A percentile compares a stretch with the other conserved stretches of the same genome.
These are phyloP conservation scores for Craseonycteris thonglongyai DNA, from an alignment of 2,113 vertebrate genomes.

Conservation along the genomic window DNA sequence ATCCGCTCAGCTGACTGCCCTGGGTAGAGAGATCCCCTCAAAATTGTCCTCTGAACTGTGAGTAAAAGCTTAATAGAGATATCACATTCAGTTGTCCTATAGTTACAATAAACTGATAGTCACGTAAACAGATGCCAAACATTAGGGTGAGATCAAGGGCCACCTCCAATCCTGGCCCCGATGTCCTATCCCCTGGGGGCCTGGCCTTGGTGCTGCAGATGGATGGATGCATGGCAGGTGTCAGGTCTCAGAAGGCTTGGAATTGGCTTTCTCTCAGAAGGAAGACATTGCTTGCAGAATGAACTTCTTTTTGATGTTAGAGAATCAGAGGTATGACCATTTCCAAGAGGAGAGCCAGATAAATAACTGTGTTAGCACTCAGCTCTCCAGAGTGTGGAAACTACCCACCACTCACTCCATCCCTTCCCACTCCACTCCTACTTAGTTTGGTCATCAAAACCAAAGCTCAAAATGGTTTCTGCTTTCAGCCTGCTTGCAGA, in stretches of 20 bases:
- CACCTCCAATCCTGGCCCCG: accelerated
- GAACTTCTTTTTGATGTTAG: neutral
- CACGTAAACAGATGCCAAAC: neutral
- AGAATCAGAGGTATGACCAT: neutral
- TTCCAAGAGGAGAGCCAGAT: neutral
- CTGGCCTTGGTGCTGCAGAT: neutral
- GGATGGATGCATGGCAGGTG: neutral
- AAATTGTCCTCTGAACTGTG: neutral
- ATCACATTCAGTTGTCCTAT: neutral
- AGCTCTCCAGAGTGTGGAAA: neutral
- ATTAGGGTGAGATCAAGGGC: neutral
- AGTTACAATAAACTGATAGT: neutral
- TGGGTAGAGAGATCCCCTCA: neutral
- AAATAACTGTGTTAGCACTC: accelerated
- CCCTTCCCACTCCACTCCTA: neutral
- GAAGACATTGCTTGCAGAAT: neutral
- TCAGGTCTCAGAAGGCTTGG: neutral
- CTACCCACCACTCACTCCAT: accelerated
- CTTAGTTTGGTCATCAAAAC: neutral
- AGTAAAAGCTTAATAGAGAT: neutral
- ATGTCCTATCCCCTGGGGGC: neutral
- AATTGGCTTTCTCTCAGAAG: neutral
- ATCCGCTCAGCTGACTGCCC: neutral
- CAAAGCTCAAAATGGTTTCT: neutral
- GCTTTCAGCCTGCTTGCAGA: neutral